Evolutionary conservation across 37 sponge, comb jelly and placozoan genomes (phyloP), one percentile per base, ranked within the genome.

Genomic region (Corticium candelabrum): DNA sequence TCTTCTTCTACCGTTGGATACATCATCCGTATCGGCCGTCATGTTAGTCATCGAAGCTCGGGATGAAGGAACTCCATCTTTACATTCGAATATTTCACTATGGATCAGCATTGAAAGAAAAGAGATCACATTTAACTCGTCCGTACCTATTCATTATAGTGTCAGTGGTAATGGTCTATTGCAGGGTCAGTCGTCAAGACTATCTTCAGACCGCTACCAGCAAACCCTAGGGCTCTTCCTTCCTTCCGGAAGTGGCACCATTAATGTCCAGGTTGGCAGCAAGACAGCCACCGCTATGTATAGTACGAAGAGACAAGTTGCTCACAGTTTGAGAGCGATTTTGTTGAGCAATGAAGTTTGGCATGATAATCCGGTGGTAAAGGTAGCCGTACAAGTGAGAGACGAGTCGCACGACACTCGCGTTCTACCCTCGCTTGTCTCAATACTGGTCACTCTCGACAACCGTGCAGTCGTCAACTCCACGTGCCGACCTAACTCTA

Each of bases 321-420:
- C 81, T 1, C 73, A 7, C 4, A 41, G 15, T 76, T 74, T 87
- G 72, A 33, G 32, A 27, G 77, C 80, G 27, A 41, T 87, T 1
- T 40, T 87, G n/a, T 21, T 87, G 4, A 76, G 71, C 2, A 34
- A 34, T 40, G 81, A 72, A 3, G 81, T 84, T 1, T 87, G 84
- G 84, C 41, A 70, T 7, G 88, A 87, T 76, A 38, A 67, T 4
- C 80, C 84, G 36, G 27, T 1, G 0, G 69, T 87, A 3, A 2
- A 67, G 35, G 77, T 90, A n/a, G 85, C 84, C 27, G 69, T 84
- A 3, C 90, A 90, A 78, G 84, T 81, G 1, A 86, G 84, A 37
- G 90, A 90, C 39, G 62, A 40, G 1, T 29, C 40, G 39, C n/a
- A 43, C 56, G 78, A 76, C 40, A 82, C 86, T 4, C 82, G 79